Percentiles rank a stretch among this genome's conserved stretches.
These are phyloP conservation scores for Lycocorax pyrrhopterus DNA, from an alignment of 2,113 vertebrate species.

Conservation along the genomic window DNA sequence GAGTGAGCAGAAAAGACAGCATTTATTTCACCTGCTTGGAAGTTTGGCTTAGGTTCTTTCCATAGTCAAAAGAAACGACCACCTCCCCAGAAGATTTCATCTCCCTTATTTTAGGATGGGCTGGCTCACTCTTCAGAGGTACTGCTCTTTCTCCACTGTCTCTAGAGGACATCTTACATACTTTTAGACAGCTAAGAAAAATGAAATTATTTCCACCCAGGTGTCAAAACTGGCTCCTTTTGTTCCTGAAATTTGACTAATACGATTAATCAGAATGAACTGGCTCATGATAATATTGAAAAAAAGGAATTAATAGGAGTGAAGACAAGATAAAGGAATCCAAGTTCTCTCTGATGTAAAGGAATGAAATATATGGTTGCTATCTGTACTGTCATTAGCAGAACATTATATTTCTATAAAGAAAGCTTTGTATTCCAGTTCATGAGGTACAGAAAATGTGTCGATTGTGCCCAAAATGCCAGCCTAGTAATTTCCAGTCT, in stretches of 20 bases:
- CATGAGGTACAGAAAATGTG: constrained; percentile 35
- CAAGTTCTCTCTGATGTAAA: background rate
- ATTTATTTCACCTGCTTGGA: background rate
- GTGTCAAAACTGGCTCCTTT: background rate
- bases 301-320: constrained; percentile 10
- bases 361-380: constrained; percentile 10
- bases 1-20: background rate
- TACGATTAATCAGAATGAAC: background rate
- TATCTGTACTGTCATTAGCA: constrained; percentile 20
- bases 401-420: constrained; percentile 34
- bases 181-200: background rate
- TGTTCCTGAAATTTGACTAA: background rate
- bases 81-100: background rate
- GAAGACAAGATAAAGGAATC: constrained; percentile 10
- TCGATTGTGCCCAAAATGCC: constrained; percentile 27
- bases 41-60: background rate
- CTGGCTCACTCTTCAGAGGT: background rate
- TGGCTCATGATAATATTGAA: background rate
- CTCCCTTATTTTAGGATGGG: background rate
- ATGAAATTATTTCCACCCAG: background rate
- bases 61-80: background rate
- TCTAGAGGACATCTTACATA: background rate
- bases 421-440: constrained; percentile 27
- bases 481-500: constrained; percentile 50
- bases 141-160: background rate